Conservation (phyloP, 2,113 vertebrate genomes). For the Calyptomena viridis region DNA sequence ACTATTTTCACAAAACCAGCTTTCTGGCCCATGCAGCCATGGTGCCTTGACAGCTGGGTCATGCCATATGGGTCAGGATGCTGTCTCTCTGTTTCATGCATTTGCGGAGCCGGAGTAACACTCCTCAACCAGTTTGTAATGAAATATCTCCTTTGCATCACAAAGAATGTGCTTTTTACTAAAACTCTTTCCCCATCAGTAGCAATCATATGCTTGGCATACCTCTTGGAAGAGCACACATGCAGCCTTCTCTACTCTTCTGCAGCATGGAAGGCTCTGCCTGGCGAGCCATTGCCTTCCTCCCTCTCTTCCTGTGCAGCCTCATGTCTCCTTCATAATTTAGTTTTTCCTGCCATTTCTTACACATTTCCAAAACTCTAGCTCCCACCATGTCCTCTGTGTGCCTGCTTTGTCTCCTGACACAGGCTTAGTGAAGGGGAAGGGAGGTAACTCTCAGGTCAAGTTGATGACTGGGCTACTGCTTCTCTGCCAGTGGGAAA, state of each 20-base stretch:
- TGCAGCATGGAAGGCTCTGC: not conserved
- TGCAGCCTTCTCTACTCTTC: not conserved
- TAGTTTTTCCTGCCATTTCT: not conserved
- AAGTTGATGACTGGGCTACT: not conserved
- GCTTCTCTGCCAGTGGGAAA: not conserved
- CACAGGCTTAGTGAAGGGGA: not conserved
- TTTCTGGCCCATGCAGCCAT: not conserved
- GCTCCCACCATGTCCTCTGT: not conserved
- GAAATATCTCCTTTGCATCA: slow-evolving; percentile 22
- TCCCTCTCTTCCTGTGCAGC: not conserved
- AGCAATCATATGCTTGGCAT: not conserved
- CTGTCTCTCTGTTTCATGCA: not conserved
- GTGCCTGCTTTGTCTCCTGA: not conserved
- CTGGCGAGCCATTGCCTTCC: not conserved
- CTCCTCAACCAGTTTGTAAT: not conserved
- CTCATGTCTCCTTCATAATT: not conserved
- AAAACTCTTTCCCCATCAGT: not conserved
- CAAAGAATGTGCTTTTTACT: not conserved
- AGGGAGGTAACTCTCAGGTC: not conserved
- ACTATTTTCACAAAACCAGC: not conserved
- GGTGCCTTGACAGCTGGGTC: slow-evolving; percentile 2
- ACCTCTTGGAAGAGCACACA: not conserved
- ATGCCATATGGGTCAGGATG: not conserved
- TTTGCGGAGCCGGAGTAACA: not conserved
- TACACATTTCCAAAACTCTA: not conserved